phyloP scores from a whole-genome alignment of 2,888 invertebrate species.

The Cheilosia scutellata region DNA sequence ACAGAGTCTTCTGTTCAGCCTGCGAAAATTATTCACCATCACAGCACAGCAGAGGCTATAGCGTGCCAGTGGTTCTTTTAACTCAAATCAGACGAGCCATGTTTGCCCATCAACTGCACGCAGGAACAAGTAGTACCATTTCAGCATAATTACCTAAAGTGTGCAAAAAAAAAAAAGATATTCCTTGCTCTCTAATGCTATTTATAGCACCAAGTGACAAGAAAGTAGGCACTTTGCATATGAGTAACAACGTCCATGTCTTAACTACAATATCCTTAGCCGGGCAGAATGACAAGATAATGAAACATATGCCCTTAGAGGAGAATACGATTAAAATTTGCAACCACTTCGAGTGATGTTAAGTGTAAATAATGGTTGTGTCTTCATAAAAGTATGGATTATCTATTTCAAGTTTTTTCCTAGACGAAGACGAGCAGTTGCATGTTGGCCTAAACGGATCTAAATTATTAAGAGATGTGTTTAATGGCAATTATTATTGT shows the following conservation, averaged over 20 bases:
- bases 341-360: slow-evolving; percentile 36
- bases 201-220: slow-evolving; percentile 67
- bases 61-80: slow-evolving; percentile 33
- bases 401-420: slow-evolving; percentile 25
- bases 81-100: slow-evolving; percentile 49
- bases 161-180: slow-evolving; percentile 36
- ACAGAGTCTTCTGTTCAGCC: neutral
- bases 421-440: neutral
- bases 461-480: slow-evolving; percentile 1
- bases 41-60: neutral
- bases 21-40: slow-evolving; percentile 1
- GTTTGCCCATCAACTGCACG: slow-evolving; percentile 59
- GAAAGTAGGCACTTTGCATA: slow-evolving; percentile 59
- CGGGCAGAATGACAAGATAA: slow-evolving; percentile 67
- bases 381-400: slow-evolving; percentile 60
- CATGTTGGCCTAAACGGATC: slow-evolving; percentile 39
- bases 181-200: slow-evolving; percentile 54
- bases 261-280: slow-evolving; percentile 63
- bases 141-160: slow-evolving; percentile 64
- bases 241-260: slow-evolving; percentile 52
- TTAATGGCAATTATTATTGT: neutral
- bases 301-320: slow-evolving; percentile 67
- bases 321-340: slow-evolving; percentile 35
- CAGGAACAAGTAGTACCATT: slow-evolving; percentile 39
- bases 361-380: slow-evolving; percentile 60